A percentile compares a stretch with the other conserved stretches of the same genome.
Evolutionary conservation across 2,113 vertebrate species (phyloP).

Genomic region (Tilapia sparmanii): DNA sequence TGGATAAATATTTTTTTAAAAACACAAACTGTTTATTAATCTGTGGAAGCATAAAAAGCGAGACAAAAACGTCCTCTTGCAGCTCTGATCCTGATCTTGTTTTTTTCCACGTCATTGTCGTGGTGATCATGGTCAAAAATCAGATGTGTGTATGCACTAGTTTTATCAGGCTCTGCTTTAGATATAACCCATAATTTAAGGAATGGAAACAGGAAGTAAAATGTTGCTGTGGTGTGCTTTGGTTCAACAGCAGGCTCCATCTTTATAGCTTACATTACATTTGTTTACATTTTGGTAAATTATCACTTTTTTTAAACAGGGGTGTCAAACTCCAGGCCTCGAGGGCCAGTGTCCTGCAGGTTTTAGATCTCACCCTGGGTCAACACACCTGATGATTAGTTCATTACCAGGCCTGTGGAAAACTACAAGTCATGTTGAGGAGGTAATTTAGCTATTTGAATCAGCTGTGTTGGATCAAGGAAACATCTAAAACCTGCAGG

Average conservation of each 20-base stretch:
- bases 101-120: not conserved
- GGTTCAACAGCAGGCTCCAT: no score
- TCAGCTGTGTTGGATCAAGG: no score
- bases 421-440: no score
- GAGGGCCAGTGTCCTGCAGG: no score
- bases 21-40: not conserved
- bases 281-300: not conserved
- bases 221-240: not conserved
- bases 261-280: not conserved
- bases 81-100: not conserved
- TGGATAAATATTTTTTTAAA: not conserved
- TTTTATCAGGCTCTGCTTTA: not conserved
- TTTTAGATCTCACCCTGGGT: no score
- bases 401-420: no score
- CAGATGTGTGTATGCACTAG: not conserved
- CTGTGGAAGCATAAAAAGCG: not conserved
- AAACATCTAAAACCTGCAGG: no score
- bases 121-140: accelerated
- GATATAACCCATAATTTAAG: not conserved
- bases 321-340: no score
- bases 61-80: not conserved
- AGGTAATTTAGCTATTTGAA: no score
- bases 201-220: not conserved
- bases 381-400: no score
- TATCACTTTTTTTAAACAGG: not conserved